These are phyloP conservation scores for Amphiura filiformis DNA, from an alignment of 35 echinoderm and acorn worm genomes.

Conservation along the genomic window DNA sequence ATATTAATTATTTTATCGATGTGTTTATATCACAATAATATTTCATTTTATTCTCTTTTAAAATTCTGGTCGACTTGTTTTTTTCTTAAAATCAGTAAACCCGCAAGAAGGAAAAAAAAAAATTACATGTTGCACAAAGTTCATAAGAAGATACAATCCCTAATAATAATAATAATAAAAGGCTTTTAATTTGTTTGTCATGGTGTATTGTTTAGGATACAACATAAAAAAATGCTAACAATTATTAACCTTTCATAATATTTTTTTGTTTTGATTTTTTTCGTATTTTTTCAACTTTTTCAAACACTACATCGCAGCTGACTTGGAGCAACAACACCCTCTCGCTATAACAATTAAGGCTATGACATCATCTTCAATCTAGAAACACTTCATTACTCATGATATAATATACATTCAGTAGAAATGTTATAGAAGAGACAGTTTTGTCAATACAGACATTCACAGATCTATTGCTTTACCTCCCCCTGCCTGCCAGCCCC, in stretches of 20 bases:
- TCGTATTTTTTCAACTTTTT: neutral
- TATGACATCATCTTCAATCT: conserved; percentile 15
- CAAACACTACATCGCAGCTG: conserved; percentile 13
- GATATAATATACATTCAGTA: conserved; percentile 12
- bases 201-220: conserved; percentile 3
- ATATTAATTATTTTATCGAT: conserved; percentile 12
- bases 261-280: neutral
- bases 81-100: neutral
- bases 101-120: conserved; percentile 14
- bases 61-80: neutral
- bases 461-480: neutral
- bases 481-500: too few species aligned
- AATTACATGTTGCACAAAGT: neutral
- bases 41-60: conserved; percentile 2
- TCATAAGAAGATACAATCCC: conserved; percentile 3
- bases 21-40: conserved; percentile 6
- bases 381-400: conserved; percentile 15
- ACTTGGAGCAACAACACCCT: conserved; percentile 1
- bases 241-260: conserved; percentile 4
- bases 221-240: conserved; percentile 14
- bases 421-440: conserved; percentile 15
- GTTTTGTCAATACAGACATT: neutral
- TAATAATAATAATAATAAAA: too few species aligned
- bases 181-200: conserved; percentile 1
- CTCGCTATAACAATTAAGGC: conserved; percentile 14